Percentiles rank a stretch among this genome's conserved stretches.
Evolutionary conservation across 2,797 vertebrate genomes (phyloP).

Genomic region (Catostomus latipinnis): DNA sequence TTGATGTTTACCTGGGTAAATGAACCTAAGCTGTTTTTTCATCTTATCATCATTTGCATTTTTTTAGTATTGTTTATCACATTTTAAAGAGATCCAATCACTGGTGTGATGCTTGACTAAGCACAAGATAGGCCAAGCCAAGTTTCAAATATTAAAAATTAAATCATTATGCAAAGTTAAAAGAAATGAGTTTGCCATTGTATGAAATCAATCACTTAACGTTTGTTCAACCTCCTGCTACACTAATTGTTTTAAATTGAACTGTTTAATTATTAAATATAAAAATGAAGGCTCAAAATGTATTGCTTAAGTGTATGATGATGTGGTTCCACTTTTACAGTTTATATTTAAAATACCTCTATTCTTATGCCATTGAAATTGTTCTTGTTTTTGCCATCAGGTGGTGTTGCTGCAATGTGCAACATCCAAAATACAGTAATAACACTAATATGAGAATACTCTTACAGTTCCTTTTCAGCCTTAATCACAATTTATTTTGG

Average conservation of each 20-base stretch:
- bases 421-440: no score
- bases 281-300: background rate
- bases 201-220: background rate
- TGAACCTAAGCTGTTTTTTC: constrained; percentile 9
- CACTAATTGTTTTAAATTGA: background rate
- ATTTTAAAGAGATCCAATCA: constrained; percentile 7
- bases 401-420: background rate
- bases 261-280: background rate
- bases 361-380: no score
- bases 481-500: background rate
- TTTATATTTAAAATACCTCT: no score
- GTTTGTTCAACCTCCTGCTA: background rate
- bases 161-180: constrained; percentile 9
- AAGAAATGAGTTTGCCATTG: background rate
- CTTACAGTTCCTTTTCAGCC: background rate
- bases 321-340: no score
- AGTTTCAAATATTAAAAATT: background rate
- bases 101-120: background rate
- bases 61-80: constrained; percentile 25
- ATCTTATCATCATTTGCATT: constrained; percentile 16
- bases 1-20: background rate
- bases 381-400: no score
- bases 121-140: background rate
- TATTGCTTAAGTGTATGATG: background rate
- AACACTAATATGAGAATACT: no score